A percentile compares a stretch with the other conserved stretches of the same genome.
These are phyloP conservation scores for Forbesichthys agassizii DNA, from an alignment of 2,113 vertebrate species.

Conservation along the genomic window DNA sequence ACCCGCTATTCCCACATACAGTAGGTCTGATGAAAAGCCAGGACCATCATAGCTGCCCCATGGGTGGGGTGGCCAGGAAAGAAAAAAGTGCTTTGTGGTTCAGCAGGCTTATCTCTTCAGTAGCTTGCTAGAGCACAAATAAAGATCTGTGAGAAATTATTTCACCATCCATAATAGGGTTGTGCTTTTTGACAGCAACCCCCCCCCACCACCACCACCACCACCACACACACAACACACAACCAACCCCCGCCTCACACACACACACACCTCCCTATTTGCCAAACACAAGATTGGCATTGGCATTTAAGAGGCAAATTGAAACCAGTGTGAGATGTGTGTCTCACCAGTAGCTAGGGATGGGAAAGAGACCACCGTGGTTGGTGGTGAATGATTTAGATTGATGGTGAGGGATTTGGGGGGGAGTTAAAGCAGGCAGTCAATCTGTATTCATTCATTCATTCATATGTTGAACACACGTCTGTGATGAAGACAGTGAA, in stretches of 20 bases:
- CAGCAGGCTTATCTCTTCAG: slow-evolving; percentile 22
- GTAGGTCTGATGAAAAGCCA: slow-evolving; percentile 17
- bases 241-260: slow-evolving; percentile 16
- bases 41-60: slow-evolving; percentile 5
- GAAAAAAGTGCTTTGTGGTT: slow-evolving; percentile 8
- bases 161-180: slow-evolving; percentile 47
- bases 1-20: slow-evolving; percentile 25
- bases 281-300: slow-evolving; percentile 45
- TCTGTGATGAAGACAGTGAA: slow-evolving; percentile 42
- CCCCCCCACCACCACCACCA: background rate
- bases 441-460: slow-evolving; percentile 25
- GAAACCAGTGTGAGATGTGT: slow-evolving; percentile 56
- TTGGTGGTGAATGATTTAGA: no score
- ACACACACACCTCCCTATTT: slow-evolving; percentile 14
- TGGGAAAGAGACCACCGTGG: background rate
- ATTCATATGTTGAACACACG: slow-evolving; percentile 48
- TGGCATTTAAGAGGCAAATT: slow-evolving; percentile 67
- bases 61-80: background rate
- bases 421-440: slow-evolving; percentile 21
- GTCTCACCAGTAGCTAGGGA: slow-evolving; percentile 47
- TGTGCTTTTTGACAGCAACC: slow-evolving; percentile 11
- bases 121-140: slow-evolving; percentile 17
- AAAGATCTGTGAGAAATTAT: slow-evolving; percentile 46
- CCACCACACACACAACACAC: background rate
- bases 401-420: no score